Conservation (phyloP, 2,888 invertebrate genomes). For the Drosophila meridiana region DNA sequence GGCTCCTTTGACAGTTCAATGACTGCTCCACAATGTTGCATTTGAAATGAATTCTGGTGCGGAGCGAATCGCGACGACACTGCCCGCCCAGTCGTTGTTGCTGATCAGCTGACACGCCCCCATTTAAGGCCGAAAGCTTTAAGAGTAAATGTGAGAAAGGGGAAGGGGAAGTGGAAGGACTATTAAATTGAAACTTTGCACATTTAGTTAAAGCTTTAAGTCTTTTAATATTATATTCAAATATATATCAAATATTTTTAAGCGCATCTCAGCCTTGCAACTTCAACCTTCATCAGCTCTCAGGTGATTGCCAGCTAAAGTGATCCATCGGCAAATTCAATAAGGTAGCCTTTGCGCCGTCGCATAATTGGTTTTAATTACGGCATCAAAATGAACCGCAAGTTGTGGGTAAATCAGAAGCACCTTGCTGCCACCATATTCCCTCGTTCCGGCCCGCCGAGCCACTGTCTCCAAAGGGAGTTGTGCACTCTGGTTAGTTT, state of each 20-base stretch:
- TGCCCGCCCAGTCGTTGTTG: slow-evolving; percentile 20
- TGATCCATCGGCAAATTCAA: slow-evolving; percentile 19
- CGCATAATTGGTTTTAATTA: slow-evolving; percentile 45
- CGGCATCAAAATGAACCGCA: slow-evolving; percentile 29
- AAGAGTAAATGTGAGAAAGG: neutral
- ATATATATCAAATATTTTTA: neutral
- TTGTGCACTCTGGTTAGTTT: slow-evolving; percentile 5
- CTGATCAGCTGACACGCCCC: slow-evolving; percentile 11
- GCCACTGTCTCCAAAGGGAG: slow-evolving; percentile 11
- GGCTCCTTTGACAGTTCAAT: slow-evolving; percentile 41
- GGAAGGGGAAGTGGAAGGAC: neutral
- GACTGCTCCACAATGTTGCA: slow-evolving; percentile 41
- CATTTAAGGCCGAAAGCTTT: neutral
- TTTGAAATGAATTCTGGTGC: slow-evolving; percentile 32
- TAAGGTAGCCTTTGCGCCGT: slow-evolving; percentile 4
- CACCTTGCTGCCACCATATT: slow-evolving; percentile 21
- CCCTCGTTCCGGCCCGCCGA: neutral
- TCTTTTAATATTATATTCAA: neutral
- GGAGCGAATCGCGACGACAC: slow-evolving; percentile 7
- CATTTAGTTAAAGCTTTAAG: neutral
- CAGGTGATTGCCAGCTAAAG: neutral
- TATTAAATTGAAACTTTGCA: neutral
- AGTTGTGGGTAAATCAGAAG: slow-evolving; percentile 26
- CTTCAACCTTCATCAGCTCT: neutral
- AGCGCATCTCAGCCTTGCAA: neutral